phyloP scores from a whole-genome alignment of 1,140 invertebrate genomes.

The Dinoponera quadriceps region DNA sequence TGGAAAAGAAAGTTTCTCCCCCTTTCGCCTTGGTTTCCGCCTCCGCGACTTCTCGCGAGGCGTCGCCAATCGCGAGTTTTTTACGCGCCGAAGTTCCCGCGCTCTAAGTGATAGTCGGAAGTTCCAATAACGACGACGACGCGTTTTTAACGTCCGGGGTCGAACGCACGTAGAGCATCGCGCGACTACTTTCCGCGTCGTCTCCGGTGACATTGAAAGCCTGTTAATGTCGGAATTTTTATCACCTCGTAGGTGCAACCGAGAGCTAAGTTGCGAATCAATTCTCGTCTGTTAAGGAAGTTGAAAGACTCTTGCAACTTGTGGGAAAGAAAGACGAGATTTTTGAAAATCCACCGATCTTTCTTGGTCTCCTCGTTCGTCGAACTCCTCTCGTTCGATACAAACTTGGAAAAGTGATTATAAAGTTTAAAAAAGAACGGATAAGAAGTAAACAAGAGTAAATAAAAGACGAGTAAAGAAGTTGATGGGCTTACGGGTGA shows the following conservation, averaged over 20 bases:
- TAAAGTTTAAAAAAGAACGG: constrained; percentile 11
- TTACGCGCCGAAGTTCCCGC: constrained; percentile 45
- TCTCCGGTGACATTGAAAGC: not conserved
- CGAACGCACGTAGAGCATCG: constrained; percentile 18
- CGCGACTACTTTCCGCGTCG: constrained; percentile 11
- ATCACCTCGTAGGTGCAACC: constrained; percentile 1
- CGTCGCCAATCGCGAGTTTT: constrained; percentile 39
- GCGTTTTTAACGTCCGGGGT: constrained; percentile 30
- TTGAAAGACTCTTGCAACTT: constrained; percentile 16
- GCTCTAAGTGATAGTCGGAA: constrained; percentile 43
- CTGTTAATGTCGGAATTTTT: constrained; percentile 38
- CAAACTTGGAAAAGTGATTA: constrained; percentile 42
- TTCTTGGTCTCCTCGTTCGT: not conserved
- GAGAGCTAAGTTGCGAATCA: constrained; percentile 50
- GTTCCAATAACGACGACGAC: constrained; percentile 26
- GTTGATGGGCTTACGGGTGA: no score
- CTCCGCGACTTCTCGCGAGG: no score
- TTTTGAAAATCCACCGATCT: constrained; percentile 27
- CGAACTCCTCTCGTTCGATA: not conserved
- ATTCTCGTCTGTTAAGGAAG: constrained; percentile 31
- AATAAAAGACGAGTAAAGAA: no score
- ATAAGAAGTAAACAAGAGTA: constrained; percentile 13
- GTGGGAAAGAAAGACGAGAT: constrained; percentile 9
- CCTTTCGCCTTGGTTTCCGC: not conserved
- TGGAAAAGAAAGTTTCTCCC: constrained; percentile 43